Percentiles rank a stretch among this genome's conserved stretches.
Evolutionary conservation across 2,113 vertebrate genomes (phyloP).

Genomic region (Ailurus styani): DNA sequence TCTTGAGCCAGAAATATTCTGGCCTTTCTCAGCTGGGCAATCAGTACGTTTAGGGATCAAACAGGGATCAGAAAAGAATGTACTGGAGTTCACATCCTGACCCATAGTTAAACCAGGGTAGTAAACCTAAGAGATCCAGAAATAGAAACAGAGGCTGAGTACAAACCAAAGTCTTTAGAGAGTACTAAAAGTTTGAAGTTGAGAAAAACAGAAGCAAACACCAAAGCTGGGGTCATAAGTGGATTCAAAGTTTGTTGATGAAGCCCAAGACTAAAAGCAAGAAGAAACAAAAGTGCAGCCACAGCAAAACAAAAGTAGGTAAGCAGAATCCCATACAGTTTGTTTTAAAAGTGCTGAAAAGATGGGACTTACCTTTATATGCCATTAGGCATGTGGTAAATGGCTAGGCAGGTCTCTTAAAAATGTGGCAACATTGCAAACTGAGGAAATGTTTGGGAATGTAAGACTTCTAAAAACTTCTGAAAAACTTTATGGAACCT

Average conservation of each 20-base stretch:
- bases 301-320: neutral
- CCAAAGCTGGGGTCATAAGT: neutral
- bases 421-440: neutral
- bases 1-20: neutral
- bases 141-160: neutral
- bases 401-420: neutral
- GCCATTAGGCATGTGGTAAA: neutral
- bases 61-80: neutral
- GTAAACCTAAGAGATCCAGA: conserved; percentile 10
- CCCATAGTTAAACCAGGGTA: neutral
- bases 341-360: neutral
- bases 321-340: neutral
- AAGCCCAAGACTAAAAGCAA: neutral
- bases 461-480: neutral
- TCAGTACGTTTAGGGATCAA: neutral
- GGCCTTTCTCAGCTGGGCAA: neutral
- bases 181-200: neutral
- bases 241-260: neutral
- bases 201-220: conserved; percentile 21
- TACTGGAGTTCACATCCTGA: neutral
- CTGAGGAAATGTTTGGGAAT: neutral
- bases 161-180: neutral
- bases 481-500: neutral
- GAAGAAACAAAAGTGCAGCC: neutral
- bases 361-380: neutral